phyloP scores from a whole-genome alignment of 2,888 invertebrate species.

The Endomychus coccineus region DNA sequence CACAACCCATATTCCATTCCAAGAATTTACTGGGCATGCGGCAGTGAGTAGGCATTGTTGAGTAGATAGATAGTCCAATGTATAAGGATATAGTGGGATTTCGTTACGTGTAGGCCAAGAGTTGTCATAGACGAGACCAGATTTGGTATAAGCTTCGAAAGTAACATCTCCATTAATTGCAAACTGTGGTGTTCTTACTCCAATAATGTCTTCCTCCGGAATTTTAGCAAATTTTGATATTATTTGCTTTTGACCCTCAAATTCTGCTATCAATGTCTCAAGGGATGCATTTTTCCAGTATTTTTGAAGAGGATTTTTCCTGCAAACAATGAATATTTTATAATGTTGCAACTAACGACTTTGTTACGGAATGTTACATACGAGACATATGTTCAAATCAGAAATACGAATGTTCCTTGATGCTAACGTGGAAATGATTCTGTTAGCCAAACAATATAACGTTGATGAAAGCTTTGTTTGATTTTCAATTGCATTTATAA shows the following conservation, averaged over 20 bases:
- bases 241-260: slow-evolving; percentile 36
- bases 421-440: no score
- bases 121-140: slow-evolving; percentile 53
- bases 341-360: no score
- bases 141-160: slow-evolving; percentile 49
- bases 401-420: no score
- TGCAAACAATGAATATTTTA: no score
- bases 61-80: slow-evolving; percentile 51
- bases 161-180: slow-evolving; percentile 52
- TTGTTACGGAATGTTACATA: no score
- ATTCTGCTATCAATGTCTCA: slow-evolving; percentile 34
- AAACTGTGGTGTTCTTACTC: slow-evolving; percentile 50
- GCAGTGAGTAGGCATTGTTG: slow-evolving; percentile 50
- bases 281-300: slow-evolving; percentile 38
- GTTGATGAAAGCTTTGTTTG: no score
- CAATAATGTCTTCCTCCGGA: slow-evolving; percentile 32
- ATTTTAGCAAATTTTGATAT: slow-evolving; percentile 38
- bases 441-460: no score
- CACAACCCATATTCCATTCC: slow-evolving; percentile 57
- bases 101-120: slow-evolving; percentile 51
- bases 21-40: slow-evolving; percentile 51
- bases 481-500: no score
- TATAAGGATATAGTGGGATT: slow-evolving; percentile 60
- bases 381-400: no score
- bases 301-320: slow-evolving; percentile 24